A percentile compares a stretch with the other conserved stretches of the same genome.
phyloP scores from a whole-genome alignment of 2,113 vertebrate genomes.

The Raja brachyura region DNA sequence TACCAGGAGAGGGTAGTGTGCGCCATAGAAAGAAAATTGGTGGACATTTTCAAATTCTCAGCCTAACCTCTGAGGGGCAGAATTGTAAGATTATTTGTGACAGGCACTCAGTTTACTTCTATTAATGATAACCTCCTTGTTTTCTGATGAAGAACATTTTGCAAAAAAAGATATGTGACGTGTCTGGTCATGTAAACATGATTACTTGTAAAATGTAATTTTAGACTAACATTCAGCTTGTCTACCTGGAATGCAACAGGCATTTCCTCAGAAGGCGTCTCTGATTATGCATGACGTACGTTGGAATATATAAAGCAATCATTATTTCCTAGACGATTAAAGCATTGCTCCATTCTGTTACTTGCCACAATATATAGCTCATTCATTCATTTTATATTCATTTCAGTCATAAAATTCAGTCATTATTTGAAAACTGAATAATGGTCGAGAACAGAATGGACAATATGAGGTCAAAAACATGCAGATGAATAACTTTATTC shows the following conservation, averaged over 20 bases:
- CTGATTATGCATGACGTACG: neutral
- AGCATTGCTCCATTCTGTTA: neutral
- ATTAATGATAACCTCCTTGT: neutral
- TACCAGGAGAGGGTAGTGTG: constrained; percentile 17
- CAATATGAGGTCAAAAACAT: neutral
- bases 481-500: neutral
- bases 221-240: neutral
- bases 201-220: neutral
- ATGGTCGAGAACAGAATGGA: neutral
- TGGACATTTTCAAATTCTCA: neutral
- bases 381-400: neutral
- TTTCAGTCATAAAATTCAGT: neutral
- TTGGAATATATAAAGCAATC: neutral
- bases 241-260: neutral
- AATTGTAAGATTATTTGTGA: constrained; percentile 9
- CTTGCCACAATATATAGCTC: neutral
- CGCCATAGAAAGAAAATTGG: neutral
- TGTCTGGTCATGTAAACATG: neutral
- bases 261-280: neutral
- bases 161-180: neutral
- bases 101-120: neutral
- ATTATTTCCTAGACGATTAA: neutral
- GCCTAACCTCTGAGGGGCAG: constrained; percentile 5
- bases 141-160: neutral
- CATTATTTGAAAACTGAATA: neutral